These are phyloP conservation scores for Bombus confusus DNA, from an alignment of 1,140 invertebrate species.

Conservation along the genomic window DNA sequence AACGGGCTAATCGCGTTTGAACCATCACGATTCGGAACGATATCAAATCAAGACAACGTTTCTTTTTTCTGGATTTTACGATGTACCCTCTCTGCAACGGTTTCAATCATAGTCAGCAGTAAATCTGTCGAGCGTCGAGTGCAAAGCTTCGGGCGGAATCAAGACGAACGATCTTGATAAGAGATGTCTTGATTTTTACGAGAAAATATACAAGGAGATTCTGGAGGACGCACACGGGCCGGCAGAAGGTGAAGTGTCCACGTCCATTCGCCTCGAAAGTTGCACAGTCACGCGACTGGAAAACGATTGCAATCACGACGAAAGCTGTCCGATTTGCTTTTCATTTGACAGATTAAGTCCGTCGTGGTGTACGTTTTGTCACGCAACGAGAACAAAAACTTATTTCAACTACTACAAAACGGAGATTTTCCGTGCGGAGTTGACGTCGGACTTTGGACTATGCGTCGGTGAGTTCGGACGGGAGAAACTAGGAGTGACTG, in stretches of 20 bases:
- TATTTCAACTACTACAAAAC: no score
- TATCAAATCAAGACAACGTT: background rate
- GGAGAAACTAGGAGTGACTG: no score
- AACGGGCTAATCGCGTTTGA: background rate
- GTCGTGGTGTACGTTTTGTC: background rate
- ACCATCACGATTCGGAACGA: background rate
- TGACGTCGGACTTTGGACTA: background rate
- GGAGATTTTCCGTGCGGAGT: background rate
- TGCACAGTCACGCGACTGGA: conserved; percentile 24
- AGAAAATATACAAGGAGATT: background rate
- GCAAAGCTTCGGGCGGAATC: conserved; percentile 23
- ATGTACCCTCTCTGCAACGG: background rate
- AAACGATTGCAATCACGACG: conserved; percentile 19
- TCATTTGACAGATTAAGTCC: conserved; percentile 24
- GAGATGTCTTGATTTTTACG: conserved; percentile 33
- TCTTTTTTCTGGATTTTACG: no score
- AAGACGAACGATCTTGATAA: conserved; percentile 27
- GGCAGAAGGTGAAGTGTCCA: background rate
- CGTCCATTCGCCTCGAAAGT: background rate
- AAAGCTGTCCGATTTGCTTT: conserved; percentile 20
- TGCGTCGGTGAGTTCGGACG: background rate
- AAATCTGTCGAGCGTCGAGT: background rate
- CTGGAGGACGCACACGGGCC: no score
- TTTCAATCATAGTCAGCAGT: background rate
- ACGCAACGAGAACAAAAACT: no score